Evolutionary conservation across 1,140 invertebrate species (phyloP).

Genomic region (Zaprionus camerounensis): DNA sequence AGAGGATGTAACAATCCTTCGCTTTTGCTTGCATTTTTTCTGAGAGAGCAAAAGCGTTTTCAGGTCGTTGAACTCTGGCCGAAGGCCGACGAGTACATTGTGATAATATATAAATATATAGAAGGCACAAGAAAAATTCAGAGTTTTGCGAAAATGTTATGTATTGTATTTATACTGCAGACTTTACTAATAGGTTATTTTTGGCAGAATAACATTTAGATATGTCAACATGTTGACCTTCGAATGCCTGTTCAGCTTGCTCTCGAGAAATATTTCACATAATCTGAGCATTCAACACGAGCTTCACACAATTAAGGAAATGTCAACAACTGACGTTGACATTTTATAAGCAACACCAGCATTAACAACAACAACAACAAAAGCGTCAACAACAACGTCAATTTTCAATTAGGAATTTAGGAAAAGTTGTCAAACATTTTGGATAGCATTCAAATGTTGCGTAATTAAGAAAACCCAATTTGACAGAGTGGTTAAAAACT

Average conservation of each 20-base stretch:
- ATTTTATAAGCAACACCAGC: constrained; percentile 6
- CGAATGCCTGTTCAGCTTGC: neutral
- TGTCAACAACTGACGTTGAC: constrained; percentile 16
- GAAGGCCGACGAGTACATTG: constrained; percentile 12
- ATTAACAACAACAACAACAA: neutral
- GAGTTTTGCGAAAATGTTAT: neutral
- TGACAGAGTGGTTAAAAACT: constrained; percentile 13
- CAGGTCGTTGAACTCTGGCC: constrained; percentile 1
- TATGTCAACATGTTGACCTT: constrained; percentile 3
- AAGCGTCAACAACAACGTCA: neutral
- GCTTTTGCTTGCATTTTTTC: constrained; percentile 7
- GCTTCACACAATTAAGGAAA: constrained; percentile 4
- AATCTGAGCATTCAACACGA: constrained; percentile 14
- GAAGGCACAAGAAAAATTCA: neutral
- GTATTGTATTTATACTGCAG: neutral
- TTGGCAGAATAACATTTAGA: neutral
- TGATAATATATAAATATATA: constrained; percentile 6
- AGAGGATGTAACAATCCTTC: constrained; percentile 17
- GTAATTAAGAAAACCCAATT: constrained; percentile 33
- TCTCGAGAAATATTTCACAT: neutral
- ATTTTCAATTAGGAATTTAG: constrained; percentile 29
- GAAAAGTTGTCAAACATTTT: constrained; percentile 16
- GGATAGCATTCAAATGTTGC: constrained; percentile 11
- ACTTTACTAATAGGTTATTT: neutral
- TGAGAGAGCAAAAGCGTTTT: constrained; percentile 1